Conservation (phyloP, 2,113 vertebrate species). For the Heterotilapia buettikoferi region DNA sequence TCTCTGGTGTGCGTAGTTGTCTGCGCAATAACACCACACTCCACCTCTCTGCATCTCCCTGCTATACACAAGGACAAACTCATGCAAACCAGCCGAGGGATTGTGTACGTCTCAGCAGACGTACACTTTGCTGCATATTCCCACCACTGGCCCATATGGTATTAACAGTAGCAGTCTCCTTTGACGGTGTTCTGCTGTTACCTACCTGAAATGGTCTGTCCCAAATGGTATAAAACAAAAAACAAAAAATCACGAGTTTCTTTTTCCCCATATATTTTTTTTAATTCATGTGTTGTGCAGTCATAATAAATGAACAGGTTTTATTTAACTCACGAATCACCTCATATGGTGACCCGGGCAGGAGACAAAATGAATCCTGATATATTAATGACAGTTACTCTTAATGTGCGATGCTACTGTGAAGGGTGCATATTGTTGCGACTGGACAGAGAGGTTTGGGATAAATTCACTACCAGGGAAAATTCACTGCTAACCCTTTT, state of each 20-base stretch:
- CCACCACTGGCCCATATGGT: neutral
- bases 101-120: constrained; percentile 11
- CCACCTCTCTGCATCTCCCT: neutral
- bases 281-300: neutral
- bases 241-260: neutral
- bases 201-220: neutral
- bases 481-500: neutral
- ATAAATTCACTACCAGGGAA: neutral
- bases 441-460: neutral
- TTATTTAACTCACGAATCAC: neutral
- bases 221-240: neutral
- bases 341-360: neutral
- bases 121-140: neutral
- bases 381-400: neutral
- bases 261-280: neutral
- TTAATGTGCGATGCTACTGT: neutral
- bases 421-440: neutral
- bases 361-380: neutral
- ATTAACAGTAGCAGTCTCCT: neutral
- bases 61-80: constrained; percentile 2
- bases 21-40: constrained; percentile 24
- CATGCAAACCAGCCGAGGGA: constrained; percentile 27
- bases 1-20: constrained; percentile 40
- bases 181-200: neutral
- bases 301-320: neutral